Conservation (phyloP, 2,113 vertebrate genomes). For the Zapus hudsonius region DNA sequence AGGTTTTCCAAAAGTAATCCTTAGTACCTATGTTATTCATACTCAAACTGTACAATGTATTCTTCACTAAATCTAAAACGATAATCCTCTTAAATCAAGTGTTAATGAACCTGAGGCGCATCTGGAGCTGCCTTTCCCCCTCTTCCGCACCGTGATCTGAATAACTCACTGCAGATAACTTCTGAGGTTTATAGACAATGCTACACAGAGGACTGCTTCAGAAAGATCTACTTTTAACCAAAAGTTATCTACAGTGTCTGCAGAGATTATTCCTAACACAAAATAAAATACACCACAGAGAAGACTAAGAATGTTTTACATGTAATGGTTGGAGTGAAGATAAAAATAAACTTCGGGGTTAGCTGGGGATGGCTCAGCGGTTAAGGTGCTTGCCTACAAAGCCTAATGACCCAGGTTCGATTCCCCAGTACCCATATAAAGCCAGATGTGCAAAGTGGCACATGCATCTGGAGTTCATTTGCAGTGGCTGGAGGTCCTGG, state of each 20-base stretch:
- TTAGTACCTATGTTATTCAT: conserved; percentile 21
- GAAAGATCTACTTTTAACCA: conserved; percentile 29
- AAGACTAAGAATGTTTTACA: conserved; percentile 27
- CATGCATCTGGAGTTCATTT: no score
- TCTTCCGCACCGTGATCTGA: background rate
- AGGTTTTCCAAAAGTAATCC: conserved; percentile 50
- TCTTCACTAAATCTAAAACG: conserved; percentile 57
- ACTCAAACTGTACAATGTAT: conserved; percentile 24
- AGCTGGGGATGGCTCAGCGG: no score
- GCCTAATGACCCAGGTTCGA: no score
- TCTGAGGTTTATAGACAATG: conserved; percentile 10
- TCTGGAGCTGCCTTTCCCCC: background rate
- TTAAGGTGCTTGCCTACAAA: no score
- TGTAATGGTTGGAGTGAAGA: conserved; percentile 17
- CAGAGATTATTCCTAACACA: conserved; percentile 30
- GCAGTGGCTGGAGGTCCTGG: no score
- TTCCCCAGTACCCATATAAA: no score
- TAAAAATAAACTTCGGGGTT: no score
- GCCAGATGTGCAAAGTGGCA: no score
- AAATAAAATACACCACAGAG: conserved; percentile 29
- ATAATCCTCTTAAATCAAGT: conserved; percentile 48
- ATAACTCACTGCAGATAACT: background rate
- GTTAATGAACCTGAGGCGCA: conserved; percentile 8
- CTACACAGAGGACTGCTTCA: background rate
- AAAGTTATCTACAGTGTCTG: conserved; percentile 13